A percentile compares a stretch with the other conserved stretches of the same genome.
Conservation (phyloP, 2,113 vertebrate species). For the Spermophilus dauricus region DNA sequence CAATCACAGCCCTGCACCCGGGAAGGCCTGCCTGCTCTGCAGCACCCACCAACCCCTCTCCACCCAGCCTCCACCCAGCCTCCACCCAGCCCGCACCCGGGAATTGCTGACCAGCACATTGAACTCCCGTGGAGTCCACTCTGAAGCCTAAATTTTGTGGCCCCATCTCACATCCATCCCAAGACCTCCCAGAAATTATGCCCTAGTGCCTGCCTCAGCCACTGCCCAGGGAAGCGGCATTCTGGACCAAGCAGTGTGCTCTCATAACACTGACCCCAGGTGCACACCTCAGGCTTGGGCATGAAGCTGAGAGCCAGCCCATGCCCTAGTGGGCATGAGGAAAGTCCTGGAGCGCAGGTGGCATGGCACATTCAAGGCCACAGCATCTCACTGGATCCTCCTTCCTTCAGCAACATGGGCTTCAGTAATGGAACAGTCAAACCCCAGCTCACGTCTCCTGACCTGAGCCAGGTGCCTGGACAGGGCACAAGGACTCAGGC, state of each 20-base stretch:
- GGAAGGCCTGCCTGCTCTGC: background rate
- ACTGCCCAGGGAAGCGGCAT: too few relatives aligned
- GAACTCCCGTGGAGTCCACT: background rate
- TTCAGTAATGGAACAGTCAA: background rate
- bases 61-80: background rate
- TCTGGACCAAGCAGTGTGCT: too few relatives aligned
- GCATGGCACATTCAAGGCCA: fast-evolving
- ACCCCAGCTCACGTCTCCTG: background rate
- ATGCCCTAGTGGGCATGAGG: fast-evolving
- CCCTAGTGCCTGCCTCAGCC: too few relatives aligned
- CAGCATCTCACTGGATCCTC: fast-evolving
- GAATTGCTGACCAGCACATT: background rate
- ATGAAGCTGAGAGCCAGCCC: fast-evolving
- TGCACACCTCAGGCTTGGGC: too few relatives aligned
- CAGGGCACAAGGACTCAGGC: background rate
- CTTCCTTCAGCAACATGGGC: background rate
- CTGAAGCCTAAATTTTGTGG: background rate
- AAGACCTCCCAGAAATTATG: too few relatives aligned
- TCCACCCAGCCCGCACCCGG: too few relatives aligned
- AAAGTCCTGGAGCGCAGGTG: background rate
- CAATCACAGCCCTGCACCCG: background rate
- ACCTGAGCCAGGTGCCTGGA: background rate
- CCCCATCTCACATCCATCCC: too few relatives aligned
- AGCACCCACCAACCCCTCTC: too few relatives aligned
- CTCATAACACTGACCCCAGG: too few relatives aligned